Base-by-base conservation (phyloP, 2,797 vertebrate species). In the Typhlichthys subterraneus region DNA sequence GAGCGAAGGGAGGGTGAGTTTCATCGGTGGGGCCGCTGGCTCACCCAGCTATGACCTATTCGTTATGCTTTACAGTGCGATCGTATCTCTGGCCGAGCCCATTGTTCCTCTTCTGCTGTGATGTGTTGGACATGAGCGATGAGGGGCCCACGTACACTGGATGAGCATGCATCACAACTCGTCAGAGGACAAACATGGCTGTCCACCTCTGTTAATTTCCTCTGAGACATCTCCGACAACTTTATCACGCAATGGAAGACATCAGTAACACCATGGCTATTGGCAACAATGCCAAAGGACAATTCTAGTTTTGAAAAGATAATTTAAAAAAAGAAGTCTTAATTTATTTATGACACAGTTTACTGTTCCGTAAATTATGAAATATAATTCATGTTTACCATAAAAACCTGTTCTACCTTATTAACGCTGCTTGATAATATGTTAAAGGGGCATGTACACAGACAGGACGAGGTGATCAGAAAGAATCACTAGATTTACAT, bases 31-130 rank as follows among this genome's bases (percentile, higher is more conserved):
- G 75, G 73, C 66, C 73, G 76, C 87, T 91, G 85, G 84, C 85
- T 91, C 86, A 87, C 86, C 87, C 76, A 58, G 63, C 73, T 1
- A 57, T 77, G 88, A 89, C 81, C 87, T 77, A 66, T 53, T 48
- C 74, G 60, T 57, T 79, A 82, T 85, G 65, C 77, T 80, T 89
- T 79, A 76, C 72, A 57, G 46, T n/a, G 19, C 81, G 87, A 90
- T 89, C 88, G 81, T 73, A 91, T 92, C 89, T 89, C 75, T 77
- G 77, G 70, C 79, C 38, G 48, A 76, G 69, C 56, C 59, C 45
- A 45, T 4, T 62, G 67, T 74, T 67, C 66, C 68, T 73, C 66
- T 46, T 61, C 61, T 57, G 51, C 17, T 68, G 67, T 65, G 52
- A 31, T 70, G 13, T 8, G 29, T 38, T 45, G 46, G 61, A 52